Evolutionary conservation across 2,888 invertebrate genomes (phyloP).

Genomic region (Fissipunctia ypsillon): DNA sequence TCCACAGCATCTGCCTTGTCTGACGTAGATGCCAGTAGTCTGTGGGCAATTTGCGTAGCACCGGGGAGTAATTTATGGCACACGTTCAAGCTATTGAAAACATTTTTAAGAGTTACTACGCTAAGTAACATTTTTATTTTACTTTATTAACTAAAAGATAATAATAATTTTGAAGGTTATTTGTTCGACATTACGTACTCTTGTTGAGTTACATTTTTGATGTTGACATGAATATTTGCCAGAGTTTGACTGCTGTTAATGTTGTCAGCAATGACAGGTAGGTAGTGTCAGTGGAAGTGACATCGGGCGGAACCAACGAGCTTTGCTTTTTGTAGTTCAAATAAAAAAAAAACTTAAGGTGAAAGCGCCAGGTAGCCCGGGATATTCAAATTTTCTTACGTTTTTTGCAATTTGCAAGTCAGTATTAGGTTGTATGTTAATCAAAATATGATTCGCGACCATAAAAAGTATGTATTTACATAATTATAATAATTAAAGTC

Average conservation of each 20-base stretch:
- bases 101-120: constrained; percentile 70
- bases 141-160: constrained; percentile 32
- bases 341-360: too few relatives aligned
- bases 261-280: neutral
- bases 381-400: too few relatives aligned
- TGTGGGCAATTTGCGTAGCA: constrained; percentile 63
- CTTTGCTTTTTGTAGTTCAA: too few relatives aligned
- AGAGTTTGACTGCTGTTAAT: constrained; percentile 22
- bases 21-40: constrained; percentile 72
- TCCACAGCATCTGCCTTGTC: constrained; percentile 90
- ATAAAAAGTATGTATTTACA: too few relatives aligned
- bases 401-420: too few relatives aligned
- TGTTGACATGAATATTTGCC: too few relatives aligned
- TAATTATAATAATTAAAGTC: too few relatives aligned
- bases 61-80: constrained; percentile 68
- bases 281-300: too few relatives aligned
- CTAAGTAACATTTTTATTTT: constrained; percentile 77
- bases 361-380: too few relatives aligned
- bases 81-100: constrained; percentile 64
- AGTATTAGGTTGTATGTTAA: too few relatives aligned
- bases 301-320: too few relatives aligned
- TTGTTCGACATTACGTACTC: constrained; percentile 57
- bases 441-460: too few relatives aligned
- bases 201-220: constrained; percentile 44
- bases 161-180: constrained; percentile 68